Evolutionary conservation across 64 coral and sea anemone species (phyloP).

Genomic region (Pocillopora damicornis): DNA sequence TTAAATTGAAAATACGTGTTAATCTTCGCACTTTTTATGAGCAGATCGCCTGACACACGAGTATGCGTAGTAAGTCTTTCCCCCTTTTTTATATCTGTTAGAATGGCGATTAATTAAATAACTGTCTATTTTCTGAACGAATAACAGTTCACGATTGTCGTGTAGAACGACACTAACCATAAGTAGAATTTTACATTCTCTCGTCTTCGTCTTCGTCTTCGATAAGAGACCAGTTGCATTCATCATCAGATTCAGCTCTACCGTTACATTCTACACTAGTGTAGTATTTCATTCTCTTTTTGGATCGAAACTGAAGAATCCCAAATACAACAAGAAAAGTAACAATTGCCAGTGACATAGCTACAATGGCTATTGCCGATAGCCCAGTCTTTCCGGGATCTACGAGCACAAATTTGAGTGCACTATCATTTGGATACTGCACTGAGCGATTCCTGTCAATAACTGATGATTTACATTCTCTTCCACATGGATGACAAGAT

Average conservation of each 20-base stretch:
- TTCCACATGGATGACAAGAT: constrained; percentile 45
- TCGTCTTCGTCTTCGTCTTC: constrained; percentile 28
- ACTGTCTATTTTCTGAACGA: too few relatives aligned
- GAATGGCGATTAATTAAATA: too few relatives aligned
- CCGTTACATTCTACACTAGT: not conserved
- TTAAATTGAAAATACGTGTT: too few relatives aligned
- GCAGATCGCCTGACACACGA: too few relatives aligned
- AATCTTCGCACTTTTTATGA: too few relatives aligned
- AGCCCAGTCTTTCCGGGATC: constrained; percentile 6
- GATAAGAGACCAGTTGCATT: not conserved
- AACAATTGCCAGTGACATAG: constrained; percentile 23
- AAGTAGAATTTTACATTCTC: not conserved
- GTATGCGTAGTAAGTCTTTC: too few relatives aligned
- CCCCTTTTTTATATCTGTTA: too few relatives aligned
- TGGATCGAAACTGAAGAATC: constrained; percentile 49
- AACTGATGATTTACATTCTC: not conserved
- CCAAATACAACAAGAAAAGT: constrained; percentile 52
- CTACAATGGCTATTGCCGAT: constrained; percentile 24
- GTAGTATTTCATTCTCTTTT: constrained; percentile 6
- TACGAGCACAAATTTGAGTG: constrained; percentile 16
- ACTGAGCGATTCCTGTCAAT: constrained; percentile 36
- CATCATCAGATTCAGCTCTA: constrained; percentile 6
- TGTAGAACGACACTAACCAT: too few relatives aligned
- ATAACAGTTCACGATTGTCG: too few relatives aligned
- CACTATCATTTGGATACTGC: constrained; percentile 23